phyloP scores from a whole-genome alignment of 2,797 vertebrate species.

The Echiichthys vipera region DNA sequence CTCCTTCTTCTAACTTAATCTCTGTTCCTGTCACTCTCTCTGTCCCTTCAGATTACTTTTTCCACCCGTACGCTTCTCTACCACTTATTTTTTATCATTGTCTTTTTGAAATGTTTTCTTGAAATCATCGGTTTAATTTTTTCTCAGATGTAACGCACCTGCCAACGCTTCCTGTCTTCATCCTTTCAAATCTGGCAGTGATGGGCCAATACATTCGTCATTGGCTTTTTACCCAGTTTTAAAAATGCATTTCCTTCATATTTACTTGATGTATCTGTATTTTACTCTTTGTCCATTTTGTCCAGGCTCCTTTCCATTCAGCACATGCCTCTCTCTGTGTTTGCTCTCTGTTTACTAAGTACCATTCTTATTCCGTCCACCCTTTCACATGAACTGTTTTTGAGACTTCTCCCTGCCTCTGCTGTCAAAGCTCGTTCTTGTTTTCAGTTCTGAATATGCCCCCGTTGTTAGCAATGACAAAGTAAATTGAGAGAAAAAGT shows the following conservation, averaged over 20 bases:
- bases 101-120: conserved; percentile 27
- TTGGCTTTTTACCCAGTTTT: conserved; percentile 20
- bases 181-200: conserved; percentile 25
- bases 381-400: conserved; percentile 29
- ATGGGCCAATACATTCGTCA: conserved; percentile 18
- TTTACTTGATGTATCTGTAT: conserved; percentile 24
- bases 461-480: neutral
- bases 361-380: conserved; percentile 28
- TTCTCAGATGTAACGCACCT: conserved; percentile 51
- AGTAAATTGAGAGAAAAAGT: neutral
- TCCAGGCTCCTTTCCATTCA: conserved; percentile 38
- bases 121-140: conserved; percentile 28
- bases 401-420: conserved; percentile 2
- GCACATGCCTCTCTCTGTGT: conserved; percentile 21
- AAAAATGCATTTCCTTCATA: conserved; percentile 31
- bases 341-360: conserved; percentile 34
- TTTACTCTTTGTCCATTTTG: conserved; percentile 20
- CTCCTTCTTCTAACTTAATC: conserved; percentile 17
- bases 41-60: conserved; percentile 23
- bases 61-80: conserved; percentile 14
- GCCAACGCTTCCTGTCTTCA: conserved; percentile 23
- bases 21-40: conserved; percentile 44
- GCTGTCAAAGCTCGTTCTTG: conserved; percentile 8
- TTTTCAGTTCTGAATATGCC: conserved; percentile 30
- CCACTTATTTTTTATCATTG: conserved; percentile 1